Base-by-base conservation (phyloP, 2,888 invertebrate species). In the Nymphalis c-album region DNA sequence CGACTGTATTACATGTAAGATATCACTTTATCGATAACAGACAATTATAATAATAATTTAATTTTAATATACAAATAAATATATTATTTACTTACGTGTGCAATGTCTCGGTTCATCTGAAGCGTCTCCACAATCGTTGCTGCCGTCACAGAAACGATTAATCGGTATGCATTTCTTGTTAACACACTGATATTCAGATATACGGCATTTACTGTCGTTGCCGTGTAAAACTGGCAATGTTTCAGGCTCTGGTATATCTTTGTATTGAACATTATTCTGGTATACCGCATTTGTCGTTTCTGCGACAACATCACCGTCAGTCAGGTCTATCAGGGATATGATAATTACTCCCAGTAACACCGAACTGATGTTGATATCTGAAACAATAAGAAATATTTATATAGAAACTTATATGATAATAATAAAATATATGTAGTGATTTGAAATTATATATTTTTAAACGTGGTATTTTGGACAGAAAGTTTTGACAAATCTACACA, bases 101-200 rank as follows among this genome's bases (percentile, higher is more conserved):
- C 96, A 96, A 87, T 95, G 95, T 77, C 96, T 93, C 20, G 96
- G 96, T 81, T 96, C 96, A 81, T 96, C 96, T 40, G 96, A 95
- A 5, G 94, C 94, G 82, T 97, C 96, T 0, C 96, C 96, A 79
- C 97, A 97, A 82, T 97, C 96, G 84, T 96, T 95, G 74, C 94
- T 92, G 74, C 95, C 95, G 84, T 97, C 96, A 87, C 97, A 97
- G 85, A 94, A 96, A 83, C 94, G 94, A 87, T 96, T 96, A 75
- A 95, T 93, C 50, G 93, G 92, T 71, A 96, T 90, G 81, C 95
- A 95, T 77, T 93, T 93, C 75, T 94, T 94, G 85, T 95, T 95
- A 67, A 90, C 86, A 81, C 96, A 96, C 74, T 93, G 90, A 83
- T 95, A 95, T 82, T 96, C 95, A 7, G 95, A 94, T 76, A 94